These are phyloP conservation scores for Osmoderma eremita DNA, from an alignment of 2,888 invertebrate genomes.

Conservation along the genomic window DNA sequence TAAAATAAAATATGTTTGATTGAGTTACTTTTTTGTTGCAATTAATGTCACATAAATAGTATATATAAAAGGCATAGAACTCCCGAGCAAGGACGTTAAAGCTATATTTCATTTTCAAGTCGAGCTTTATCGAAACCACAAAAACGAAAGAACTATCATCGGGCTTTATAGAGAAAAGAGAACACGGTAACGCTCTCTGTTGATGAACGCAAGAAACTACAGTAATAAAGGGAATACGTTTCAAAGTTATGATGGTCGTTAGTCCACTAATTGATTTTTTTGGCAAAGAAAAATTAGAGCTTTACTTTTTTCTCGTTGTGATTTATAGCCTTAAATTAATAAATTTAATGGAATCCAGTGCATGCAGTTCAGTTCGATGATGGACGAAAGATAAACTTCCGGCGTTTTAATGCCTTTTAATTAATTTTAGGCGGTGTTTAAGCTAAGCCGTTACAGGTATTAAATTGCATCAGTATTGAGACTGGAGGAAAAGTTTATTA, in stretches of 20 bases:
- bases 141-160: neutral
- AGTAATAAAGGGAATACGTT: conserved; percentile 10
- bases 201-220: conserved; percentile 27
- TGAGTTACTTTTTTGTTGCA: no score
- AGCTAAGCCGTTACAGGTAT: neutral
- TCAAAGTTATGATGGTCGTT: conserved; percentile 21
- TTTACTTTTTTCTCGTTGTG: conserved; percentile 15
- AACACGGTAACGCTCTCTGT: neutral
- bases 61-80: no score
- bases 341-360: conserved; percentile 22
- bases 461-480: neutral
- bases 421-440: neutral
- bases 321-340: conserved; percentile 24
- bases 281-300: conserved; percentile 13
- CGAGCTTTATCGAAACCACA: conserved; percentile 15
- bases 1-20: no score
- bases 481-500: no score
- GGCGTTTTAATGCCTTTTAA: conserved; percentile 12
- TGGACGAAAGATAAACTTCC: conserved; percentile 12
- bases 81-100: neutral
- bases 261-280: conserved; percentile 33
- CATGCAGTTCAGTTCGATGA: conserved; percentile 2
- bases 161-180: neutral
- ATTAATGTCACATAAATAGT: no score
- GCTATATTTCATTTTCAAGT: conserved; percentile 15